phyloP scores from a whole-genome alignment of 1,140 invertebrate species.

The Philotrypesis tridentata region DNA sequence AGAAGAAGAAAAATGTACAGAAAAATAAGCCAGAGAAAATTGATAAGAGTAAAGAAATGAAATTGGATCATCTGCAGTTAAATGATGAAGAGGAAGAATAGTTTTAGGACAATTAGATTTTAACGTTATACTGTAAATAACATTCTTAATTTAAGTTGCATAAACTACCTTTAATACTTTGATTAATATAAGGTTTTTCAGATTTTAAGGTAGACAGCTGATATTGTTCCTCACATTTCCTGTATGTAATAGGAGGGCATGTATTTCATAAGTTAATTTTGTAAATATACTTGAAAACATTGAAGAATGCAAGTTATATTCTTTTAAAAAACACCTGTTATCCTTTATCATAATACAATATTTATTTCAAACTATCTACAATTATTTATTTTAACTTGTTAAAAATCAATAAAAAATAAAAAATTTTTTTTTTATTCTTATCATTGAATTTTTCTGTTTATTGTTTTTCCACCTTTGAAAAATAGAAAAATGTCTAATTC shows the following conservation, averaged over 20 bases:
- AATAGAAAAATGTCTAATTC: no score
- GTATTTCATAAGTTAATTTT: background rate
- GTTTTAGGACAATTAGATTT: background rate
- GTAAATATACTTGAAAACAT: background rate
- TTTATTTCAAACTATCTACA: background rate
- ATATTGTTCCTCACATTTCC: background rate
- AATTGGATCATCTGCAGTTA: conserved; percentile 78
- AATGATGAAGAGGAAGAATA: conserved; percentile 72
- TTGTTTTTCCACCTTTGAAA: no score
- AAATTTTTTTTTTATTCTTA: no score
- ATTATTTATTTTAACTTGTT: no score
- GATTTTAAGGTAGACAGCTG: background rate
- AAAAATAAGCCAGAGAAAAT: conserved; percentile 61
- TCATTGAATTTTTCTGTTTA: no score
- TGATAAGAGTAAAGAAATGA: conserved; percentile 68
- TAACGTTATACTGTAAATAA: background rate
- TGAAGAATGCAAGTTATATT: background rate
- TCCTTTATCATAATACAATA: background rate
- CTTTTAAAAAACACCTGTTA: background rate
- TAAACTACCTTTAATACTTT: background rate
- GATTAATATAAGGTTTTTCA: background rate
- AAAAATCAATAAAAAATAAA: no score
- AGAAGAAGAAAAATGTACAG: conserved; percentile 73
- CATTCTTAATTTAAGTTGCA: background rate
- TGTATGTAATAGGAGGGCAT: background rate